Base-by-base conservation (phyloP, 2,113 vertebrate genomes). In the Macaca nemestrina region DNA sequence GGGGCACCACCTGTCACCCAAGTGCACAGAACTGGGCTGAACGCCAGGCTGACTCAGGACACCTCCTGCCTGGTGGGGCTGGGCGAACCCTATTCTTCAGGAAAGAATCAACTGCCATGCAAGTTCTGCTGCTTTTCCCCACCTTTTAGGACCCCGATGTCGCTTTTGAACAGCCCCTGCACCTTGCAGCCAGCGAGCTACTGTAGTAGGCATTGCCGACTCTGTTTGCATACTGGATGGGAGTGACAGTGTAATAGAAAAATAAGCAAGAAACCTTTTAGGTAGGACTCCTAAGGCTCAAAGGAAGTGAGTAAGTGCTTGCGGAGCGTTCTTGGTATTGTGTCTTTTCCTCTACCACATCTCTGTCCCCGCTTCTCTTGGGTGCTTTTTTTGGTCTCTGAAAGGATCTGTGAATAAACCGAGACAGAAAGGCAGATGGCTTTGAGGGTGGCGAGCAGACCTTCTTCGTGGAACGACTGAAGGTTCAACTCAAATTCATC, bases 1-100 rank as follows among this genome's bases (percentile, higher is more conserved):
- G 35, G 79, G 72, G 79, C 27, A 79, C 89, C 95, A 81, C 96
- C 90, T 93, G 97, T 90, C 90, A 48, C 82, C 72, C 76, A 48
- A n/a, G 88, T 40, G 32, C 57, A 13, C 32, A 72, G 64, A 81
- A n/a, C 79, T 48, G 59, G 25, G 64, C 20, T 20, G 27, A 55
- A 79, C 64, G 38, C 73, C 70, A 80, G 73, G 40, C 81, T 5
- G 59, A 81, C 70, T 55, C 73, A 17, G 43, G 40, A 32, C 43
- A 57, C 57, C 59, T 48, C 40, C 43, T 78, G 67, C 35, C 45
- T 5, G 1, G 2, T 80, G 57, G 23, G 22, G 32, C 38, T 23
- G 8, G 89, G 55, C 13, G 0, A 76, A 81, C 48, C 27, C 75
- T 30, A 11, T 70, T 27, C 35, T 25, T 13, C 45, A 45, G 57